These are phyloP conservation scores for Drosophila pegasa DNA, from an alignment of 2,888 invertebrate species.

Conservation along the genomic window DNA sequence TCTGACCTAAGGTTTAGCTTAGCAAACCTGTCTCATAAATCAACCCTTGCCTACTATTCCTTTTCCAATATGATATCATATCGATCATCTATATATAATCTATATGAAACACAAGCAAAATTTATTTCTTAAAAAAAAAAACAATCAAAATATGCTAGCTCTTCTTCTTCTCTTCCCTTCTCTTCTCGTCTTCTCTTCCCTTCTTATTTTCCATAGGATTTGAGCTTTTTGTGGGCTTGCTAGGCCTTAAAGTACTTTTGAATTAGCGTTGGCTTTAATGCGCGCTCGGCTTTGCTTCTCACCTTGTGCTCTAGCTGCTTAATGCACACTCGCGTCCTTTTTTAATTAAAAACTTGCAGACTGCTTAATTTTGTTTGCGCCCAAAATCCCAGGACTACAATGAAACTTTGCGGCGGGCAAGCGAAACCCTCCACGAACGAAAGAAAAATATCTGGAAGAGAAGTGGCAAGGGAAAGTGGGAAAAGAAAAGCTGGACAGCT, in stretches of 20 bases:
- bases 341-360: constrained; percentile 81
- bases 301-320: constrained; percentile 62
- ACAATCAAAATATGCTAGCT: too few relatives aligned
- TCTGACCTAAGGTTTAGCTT: too few relatives aligned
- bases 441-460: constrained; percentile 6
- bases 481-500: constrained; percentile 55
- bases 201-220: too few relatives aligned
- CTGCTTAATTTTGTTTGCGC: constrained; percentile 81
- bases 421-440: constrained; percentile 11
- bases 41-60: too few relatives aligned
- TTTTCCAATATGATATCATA: too few relatives aligned
- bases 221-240: not conserved
- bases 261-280: constrained; percentile 24
- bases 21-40: too few relatives aligned
- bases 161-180: too few relatives aligned
- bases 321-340: constrained; percentile 72
- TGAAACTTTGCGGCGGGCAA: constrained; percentile 66
- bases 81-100: too few relatives aligned
- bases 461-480: constrained; percentile 7
- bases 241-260: constrained; percentile 15
- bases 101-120: too few relatives aligned
- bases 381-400: constrained; percentile 80
- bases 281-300: constrained; percentile 20
- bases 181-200: too few relatives aligned
- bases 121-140: not conserved